Evolutionary conservation across 2,797 vertebrate species (phyloP).

Genomic region (Scolopax bukidnonensis): DNA sequence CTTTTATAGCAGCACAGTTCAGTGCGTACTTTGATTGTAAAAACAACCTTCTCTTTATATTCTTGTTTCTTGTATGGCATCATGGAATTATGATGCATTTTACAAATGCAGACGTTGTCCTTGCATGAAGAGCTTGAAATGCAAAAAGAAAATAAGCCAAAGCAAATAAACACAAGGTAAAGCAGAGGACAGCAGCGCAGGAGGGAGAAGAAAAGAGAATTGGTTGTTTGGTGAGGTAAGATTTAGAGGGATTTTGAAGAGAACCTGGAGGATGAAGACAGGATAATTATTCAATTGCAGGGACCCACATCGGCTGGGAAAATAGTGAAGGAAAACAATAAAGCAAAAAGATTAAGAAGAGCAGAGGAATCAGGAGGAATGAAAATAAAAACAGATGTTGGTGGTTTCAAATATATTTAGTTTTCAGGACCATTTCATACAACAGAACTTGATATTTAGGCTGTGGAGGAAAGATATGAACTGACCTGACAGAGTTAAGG

Average conservation of each 20-base stretch:
- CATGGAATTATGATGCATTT: neutral
- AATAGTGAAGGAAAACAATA: neutral
- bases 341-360: neutral
- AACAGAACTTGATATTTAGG: neutral
- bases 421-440: neutral
- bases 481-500: neutral
- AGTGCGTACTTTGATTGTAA: neutral
- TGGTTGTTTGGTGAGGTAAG: neutral
- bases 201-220: neutral
- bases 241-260: slow-evolving; percentile 19
- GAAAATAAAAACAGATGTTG: neutral
- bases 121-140: neutral
- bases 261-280: neutral
- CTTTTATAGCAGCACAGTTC: neutral
- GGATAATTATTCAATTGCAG: neutral
- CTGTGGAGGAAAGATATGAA: neutral
- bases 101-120: neutral
- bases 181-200: neutral
- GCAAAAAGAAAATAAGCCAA: neutral
- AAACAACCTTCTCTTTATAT: neutral
- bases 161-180: slow-evolving; percentile 26
- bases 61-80: neutral
- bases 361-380: neutral
- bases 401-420: neutral
- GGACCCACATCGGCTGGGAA: neutral